phyloP scores from a whole-genome alignment of 2,797 vertebrate genomes.

The Vespertilio murinus region DNA sequence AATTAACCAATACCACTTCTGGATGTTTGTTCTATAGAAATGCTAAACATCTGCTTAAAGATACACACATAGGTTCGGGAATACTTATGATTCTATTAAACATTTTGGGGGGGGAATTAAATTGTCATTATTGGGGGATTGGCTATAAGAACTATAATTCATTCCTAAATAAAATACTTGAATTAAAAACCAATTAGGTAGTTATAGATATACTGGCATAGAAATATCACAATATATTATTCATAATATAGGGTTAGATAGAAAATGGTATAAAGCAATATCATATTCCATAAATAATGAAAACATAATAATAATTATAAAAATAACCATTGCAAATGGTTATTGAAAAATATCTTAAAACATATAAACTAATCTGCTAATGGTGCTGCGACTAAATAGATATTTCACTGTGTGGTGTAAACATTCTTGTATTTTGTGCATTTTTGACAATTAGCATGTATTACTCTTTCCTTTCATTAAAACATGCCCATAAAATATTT shows the following conservation, averaged over 20 bases:
- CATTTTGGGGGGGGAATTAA: neutral
- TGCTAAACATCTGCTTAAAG: slow-evolving; percentile 12
- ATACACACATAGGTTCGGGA: neutral
- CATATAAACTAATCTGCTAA: neutral
- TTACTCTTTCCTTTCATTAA: neutral
- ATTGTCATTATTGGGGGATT: neutral
- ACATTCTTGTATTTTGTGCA: neutral
- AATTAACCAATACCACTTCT: neutral
- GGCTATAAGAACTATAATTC: neutral
- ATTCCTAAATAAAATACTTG: slow-evolving; percentile 29
- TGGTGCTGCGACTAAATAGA: neutral
- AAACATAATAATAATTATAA: neutral
- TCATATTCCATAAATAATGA: neutral
- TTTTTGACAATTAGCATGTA: neutral
- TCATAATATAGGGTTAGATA: neutral
- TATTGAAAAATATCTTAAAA: neutral
- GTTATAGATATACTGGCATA: neutral
- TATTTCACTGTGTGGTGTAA: neutral
- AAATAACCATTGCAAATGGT: neutral
- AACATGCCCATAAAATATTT: slow-evolving; percentile 7
- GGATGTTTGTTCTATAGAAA: neutral
- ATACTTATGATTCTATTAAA: neutral
- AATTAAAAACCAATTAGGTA: neutral
- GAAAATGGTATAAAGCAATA: neutral
- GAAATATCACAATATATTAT: neutral